Evolutionary conservation across 2,797 vertebrate genomes (phyloP), one percentile per base, ranked within the genome.

Genomic region (Parauchenoglanis punctatus): DNA sequence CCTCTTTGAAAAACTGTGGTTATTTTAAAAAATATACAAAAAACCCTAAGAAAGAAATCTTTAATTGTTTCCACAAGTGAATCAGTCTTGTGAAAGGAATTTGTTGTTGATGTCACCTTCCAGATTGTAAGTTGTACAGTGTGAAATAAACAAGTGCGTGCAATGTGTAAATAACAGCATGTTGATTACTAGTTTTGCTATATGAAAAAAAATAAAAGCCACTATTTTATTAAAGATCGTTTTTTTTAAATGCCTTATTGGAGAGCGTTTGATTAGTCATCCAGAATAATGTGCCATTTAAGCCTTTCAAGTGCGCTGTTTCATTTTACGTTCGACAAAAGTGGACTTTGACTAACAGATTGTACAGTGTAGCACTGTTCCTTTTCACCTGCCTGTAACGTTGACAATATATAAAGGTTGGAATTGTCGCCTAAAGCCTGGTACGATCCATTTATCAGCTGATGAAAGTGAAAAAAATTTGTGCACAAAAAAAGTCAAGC

Each of bases 181-280:
- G 96, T 97, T 96, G 96, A 97, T 97, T 95, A 96, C 94, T 98
- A 98, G 97, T 98, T 99, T 99, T 99, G 97, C 97, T 98, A 98
- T 96, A 95, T 95, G 95, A 96, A 81, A 92, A 85, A 95, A 83
- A 99, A 98, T 98, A 99, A 98, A 99, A 97, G 96, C 96, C 96
- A 97, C 97, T 99, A 98, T 99, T 99, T 99, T 99, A 98, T 97
- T 98, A 98, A 96, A 97, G 97, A 95, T 97, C 96, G 92, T 90
- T 95, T 96, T 96, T 96, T 96, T 82, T 76, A 90, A 93, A 96
- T 96, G 95, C 94, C 93, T 96, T 95, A 94, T 94, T 96, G 95
- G 92, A 90, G 91, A 94, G 90, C 88, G 89, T 90, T 90, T 90
- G 90, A 90, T 88, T 93, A 93, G 92, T 87, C 83, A 89, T 65